phyloP scores from a whole-genome alignment of 2,113 vertebrate species.

The Muscicapa adusta region DNA sequence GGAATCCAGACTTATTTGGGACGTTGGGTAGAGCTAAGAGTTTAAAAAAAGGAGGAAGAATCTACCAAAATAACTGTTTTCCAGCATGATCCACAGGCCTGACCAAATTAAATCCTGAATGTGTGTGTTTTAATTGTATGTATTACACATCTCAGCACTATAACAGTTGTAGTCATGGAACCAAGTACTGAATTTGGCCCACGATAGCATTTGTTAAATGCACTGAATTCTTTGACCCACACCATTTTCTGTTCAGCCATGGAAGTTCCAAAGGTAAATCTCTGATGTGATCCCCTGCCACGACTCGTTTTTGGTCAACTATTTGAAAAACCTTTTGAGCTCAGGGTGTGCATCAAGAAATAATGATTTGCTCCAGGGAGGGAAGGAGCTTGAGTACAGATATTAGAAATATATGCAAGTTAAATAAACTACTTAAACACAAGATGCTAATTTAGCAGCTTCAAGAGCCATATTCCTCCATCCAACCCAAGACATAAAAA shows the following conservation, averaged over 20 bases:
- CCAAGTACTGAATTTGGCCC: neutral
- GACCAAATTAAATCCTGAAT: neutral
- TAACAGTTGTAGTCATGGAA: neutral
- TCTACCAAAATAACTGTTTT: neutral
- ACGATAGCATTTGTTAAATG: neutral
- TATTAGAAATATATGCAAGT: neutral
- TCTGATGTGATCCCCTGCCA: neutral
- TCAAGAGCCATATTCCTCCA: neutral
- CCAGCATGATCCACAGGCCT: neutral
- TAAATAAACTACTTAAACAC: neutral
- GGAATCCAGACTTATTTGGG: neutral
- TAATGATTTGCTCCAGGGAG: neutral
- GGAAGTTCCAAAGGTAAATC: neutral
- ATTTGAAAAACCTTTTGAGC: neutral
- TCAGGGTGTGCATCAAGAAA: neutral
- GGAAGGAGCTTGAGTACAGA: neutral
- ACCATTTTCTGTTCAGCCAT: neutral
- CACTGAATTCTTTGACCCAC: neutral
- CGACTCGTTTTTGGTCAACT: neutral
- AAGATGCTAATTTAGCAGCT: neutral
- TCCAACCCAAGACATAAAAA: neutral
- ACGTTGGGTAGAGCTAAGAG: neutral
- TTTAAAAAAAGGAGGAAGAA: neutral
- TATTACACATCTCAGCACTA: neutral
- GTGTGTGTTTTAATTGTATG: neutral